Evolutionary conservation across 2,888 invertebrate species (phyloP).

Genomic region (Leptopterna dolabrata): DNA sequence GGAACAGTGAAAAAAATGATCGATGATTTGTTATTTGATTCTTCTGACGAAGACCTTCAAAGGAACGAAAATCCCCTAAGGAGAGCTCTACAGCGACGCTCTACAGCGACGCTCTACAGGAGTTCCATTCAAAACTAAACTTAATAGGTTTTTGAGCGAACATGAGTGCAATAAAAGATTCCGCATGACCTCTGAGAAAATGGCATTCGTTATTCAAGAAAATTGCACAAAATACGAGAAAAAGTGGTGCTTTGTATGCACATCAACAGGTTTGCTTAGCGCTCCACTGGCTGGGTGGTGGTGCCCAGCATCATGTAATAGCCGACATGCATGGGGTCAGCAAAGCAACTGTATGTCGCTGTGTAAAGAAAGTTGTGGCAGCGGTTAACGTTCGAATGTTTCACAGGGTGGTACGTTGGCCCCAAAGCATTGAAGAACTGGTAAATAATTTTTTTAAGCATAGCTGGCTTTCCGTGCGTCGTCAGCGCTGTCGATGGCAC

Average conservation of each 20-base stretch:
- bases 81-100: too few species aligned
- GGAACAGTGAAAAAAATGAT: too few species aligned
- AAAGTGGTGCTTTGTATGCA: neutral
- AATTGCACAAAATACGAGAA: neutral
- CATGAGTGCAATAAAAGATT: neutral
- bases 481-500: too few species aligned
- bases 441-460: neutral
- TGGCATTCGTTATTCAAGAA: neutral
- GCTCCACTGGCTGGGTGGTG: slow-evolving; percentile 8
- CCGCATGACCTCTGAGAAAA: neutral
- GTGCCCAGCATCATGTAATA: neutral
- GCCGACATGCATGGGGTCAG: neutral
- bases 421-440: neutral
- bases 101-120: too few species aligned
- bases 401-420: neutral
- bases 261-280: neutral
- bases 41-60: too few species aligned
- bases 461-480: neutral
- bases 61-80: too few species aligned
- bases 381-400: neutral
- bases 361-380: neutral
- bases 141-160: too few species aligned
- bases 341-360: neutral
- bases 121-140: too few species aligned
- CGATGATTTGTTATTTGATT: too few species aligned